A percentile compares a stretch with the other conserved stretches of the same genome.
phyloP scores from a whole-genome alignment of 2,888 invertebrate genomes.

The Acanthosoma haemorrhoidale region DNA sequence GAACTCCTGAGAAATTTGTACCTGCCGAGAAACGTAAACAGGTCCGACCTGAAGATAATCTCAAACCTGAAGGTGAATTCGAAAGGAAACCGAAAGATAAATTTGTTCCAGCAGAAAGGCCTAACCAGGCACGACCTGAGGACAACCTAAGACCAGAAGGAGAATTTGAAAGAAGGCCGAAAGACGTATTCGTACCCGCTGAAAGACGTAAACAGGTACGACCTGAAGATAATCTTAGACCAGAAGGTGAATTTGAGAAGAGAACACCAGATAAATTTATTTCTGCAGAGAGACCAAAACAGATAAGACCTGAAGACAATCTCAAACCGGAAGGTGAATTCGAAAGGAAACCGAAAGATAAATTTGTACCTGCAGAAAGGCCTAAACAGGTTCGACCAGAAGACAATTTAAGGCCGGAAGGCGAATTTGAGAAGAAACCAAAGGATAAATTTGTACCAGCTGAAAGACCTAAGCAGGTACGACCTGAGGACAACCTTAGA shows the following conservation, averaged over 20 bases:
- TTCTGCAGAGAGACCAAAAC: constrained; percentile 47
- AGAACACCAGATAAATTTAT: constrained; percentile 43
- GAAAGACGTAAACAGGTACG: constrained; percentile 53
- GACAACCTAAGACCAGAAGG: constrained; percentile 56
- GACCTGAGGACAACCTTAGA: constrained; percentile 46
- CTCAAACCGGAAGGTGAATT: constrained; percentile 46
- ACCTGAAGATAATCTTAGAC: constrained; percentile 51
- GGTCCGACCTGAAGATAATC: constrained; percentile 43
- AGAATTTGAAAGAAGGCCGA: constrained; percentile 50
- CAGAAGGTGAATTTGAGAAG: constrained; percentile 51
- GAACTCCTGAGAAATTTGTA: constrained; percentile 43
- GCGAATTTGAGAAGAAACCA: constrained; percentile 50
- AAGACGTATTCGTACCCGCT: constrained; percentile 45
- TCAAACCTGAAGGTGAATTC: constrained; percentile 45
- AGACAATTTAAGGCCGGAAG: constrained; percentile 45
- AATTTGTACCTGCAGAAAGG: constrained; percentile 48
- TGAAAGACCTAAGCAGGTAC: constrained; percentile 42
- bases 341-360: constrained; percentile 44
- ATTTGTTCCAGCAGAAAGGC: constrained; percentile 38
- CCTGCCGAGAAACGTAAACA: constrained; percentile 42
- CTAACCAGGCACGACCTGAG: constrained; percentile 47
- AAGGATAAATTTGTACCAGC: constrained; percentile 18
- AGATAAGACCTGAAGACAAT: constrained; percentile 51
- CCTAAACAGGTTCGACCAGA: constrained; percentile 47
- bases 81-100: constrained; percentile 44